Percentiles rank a stretch among this genome's conserved stretches.
Conservation (phyloP, 1,140 invertebrate genomes). For the Coptotermes formosanus region DNA sequence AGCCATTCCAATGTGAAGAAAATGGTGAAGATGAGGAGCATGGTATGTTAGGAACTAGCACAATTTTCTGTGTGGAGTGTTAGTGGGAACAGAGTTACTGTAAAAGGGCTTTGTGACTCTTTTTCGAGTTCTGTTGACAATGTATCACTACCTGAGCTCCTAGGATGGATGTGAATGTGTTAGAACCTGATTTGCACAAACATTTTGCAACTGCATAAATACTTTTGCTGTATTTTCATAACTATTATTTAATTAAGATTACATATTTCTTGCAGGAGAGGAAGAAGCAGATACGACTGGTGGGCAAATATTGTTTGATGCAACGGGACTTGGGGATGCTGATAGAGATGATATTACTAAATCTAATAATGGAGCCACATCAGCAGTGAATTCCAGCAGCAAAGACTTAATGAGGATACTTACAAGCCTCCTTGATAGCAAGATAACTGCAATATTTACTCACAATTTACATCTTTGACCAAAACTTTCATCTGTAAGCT, state of each 20-base stretch:
- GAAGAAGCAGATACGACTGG: not conserved
- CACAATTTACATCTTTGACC: not conserved
- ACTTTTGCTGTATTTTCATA: too few relatives aligned
- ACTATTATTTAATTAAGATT: too few relatives aligned
- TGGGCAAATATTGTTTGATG: constrained; percentile 11
- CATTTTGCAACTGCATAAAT: too few relatives aligned
- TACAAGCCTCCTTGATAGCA: constrained; percentile 18
- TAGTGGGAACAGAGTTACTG: too few relatives aligned
- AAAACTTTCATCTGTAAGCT: not conserved
- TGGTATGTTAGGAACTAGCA: too few relatives aligned
- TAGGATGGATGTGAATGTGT: too few relatives aligned
- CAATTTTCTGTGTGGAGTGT: too few relatives aligned
- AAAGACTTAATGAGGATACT: not conserved
- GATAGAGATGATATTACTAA: not conserved
- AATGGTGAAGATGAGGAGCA: not conserved
- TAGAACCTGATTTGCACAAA: too few relatives aligned
- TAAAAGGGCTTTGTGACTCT: too few relatives aligned
- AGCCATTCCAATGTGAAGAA: constrained; percentile 36
- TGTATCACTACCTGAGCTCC: too few relatives aligned
- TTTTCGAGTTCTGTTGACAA: too few relatives aligned
- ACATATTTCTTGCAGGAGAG: not conserved
- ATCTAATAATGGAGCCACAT: not conserved
- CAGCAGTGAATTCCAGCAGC: not conserved
- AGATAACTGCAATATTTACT: not conserved
- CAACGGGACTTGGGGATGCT: constrained; percentile 8